Evolutionary conservation across 2,113 vertebrate species (phyloP).

Genomic region (Struthio camelus): DNA sequence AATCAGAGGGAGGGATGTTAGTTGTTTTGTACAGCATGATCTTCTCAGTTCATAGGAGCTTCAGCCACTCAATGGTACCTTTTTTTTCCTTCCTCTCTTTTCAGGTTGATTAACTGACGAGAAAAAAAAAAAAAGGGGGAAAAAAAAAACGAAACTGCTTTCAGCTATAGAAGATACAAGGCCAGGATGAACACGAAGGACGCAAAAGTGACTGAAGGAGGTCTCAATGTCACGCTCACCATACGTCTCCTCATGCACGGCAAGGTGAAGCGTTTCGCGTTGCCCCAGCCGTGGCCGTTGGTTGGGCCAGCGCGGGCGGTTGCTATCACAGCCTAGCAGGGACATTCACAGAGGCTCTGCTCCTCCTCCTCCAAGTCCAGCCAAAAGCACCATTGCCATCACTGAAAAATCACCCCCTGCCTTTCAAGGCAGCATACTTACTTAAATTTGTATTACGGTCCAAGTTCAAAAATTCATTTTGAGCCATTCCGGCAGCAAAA

Average conservation of each 20-base stretch:
- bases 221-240: conserved; percentile 88
- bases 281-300: not conserved
- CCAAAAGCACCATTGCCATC: not conserved
- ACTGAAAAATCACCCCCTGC: not conserved
- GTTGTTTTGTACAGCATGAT: conserved; percentile 38
- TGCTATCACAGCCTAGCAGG: not conserved
- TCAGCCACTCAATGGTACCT: conserved; percentile 37
- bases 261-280: conserved; percentile 80
- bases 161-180: conserved; percentile 50
- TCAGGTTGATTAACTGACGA: conserved; percentile 75
- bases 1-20: conserved; percentile 44
- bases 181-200: conserved; percentile 79
- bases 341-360: not conserved
- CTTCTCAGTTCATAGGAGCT: conserved; percentile 8
- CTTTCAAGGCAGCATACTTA: not conserved
- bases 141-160: conserved; percentile 50
- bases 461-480: rapidly evolving
- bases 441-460: not conserved
- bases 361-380: not conserved
- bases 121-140: not conserved
- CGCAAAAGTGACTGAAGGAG: conserved; percentile 81
- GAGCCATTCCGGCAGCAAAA: rapidly evolving
- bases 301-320: not conserved
- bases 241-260: conserved; percentile 92
- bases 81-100: conserved; percentile 16